These are phyloP conservation scores for Chamaea fasciata DNA, from an alignment of 2,113 vertebrate genomes.

Conservation along the genomic window DNA sequence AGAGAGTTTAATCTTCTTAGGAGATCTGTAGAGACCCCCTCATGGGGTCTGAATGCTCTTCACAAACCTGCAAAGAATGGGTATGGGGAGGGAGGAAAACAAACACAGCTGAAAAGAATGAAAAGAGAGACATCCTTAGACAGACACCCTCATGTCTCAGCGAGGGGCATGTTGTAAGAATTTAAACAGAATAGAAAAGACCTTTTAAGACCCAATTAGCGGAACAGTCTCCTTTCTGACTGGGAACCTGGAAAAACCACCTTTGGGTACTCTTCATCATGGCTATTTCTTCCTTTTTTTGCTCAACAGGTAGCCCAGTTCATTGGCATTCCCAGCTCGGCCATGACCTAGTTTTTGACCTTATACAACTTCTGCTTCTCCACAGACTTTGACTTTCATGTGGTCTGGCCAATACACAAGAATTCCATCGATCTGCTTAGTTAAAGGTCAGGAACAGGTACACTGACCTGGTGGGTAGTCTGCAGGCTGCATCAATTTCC, in stretches of 20 bases:
- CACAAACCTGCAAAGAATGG: conserved; percentile 47
- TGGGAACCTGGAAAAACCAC: background rate
- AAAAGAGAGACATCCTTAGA: conserved; percentile 37
- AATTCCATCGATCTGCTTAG: background rate
- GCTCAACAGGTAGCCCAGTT: background rate
- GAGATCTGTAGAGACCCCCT: conserved; percentile 66
- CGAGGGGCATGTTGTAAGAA: conserved; percentile 42
- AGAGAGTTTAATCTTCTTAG: conserved; percentile 69
- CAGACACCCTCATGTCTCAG: conserved; percentile 18
- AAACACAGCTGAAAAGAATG: conserved; percentile 2
- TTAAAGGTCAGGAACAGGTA: background rate
- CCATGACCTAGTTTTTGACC: background rate
- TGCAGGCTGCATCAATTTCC: background rate
- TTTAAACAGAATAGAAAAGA: conserved; percentile 46
- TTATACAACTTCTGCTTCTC: background rate
- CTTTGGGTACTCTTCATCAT: background rate
- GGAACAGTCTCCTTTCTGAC: conserved; percentile 13
- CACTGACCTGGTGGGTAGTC: background rate
- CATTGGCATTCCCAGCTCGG: background rate
- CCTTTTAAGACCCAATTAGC: conserved; percentile 52
- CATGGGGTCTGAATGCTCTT: conserved; percentile 54
- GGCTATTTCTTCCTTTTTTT: background rate
- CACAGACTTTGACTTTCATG: background rate
- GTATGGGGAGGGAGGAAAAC: background rate
- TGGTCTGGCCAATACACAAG: background rate